Evolutionary conservation across 2,888 invertebrate species (phyloP).

Genomic region (Limnephilus auricula): DNA sequence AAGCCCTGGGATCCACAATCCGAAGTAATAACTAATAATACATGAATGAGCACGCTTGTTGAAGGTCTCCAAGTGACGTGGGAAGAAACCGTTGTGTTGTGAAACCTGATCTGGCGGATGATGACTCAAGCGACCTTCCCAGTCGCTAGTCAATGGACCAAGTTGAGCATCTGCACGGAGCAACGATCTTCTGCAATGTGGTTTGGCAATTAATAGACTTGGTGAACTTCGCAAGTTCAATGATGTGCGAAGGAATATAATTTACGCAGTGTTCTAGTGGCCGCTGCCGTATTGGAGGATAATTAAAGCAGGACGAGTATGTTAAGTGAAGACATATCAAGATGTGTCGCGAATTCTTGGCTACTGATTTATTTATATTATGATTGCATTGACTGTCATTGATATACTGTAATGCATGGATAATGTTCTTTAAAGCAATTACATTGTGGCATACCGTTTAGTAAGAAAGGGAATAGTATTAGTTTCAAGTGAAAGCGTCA

Average conservation of each 20-base stretch:
- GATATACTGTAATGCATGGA: background rate
- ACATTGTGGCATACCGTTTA: background rate
- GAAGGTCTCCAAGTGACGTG: slow-evolving; percentile 54
- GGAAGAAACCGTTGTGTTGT: slow-evolving; percentile 63
- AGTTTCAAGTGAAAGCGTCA: too few relatives aligned
- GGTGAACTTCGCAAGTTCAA: slow-evolving; percentile 42
- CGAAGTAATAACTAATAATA: background rate
- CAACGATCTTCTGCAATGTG: slow-evolving; percentile 39
- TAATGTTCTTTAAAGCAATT: background rate
- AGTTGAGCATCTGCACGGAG: slow-evolving; percentile 27
- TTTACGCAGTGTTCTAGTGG: background rate
- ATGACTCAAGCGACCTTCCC: slow-evolving; percentile 43
- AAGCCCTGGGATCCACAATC: slow-evolving; percentile 27
- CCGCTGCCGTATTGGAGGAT: background rate
- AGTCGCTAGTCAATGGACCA: slow-evolving; percentile 38
- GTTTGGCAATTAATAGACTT: slow-evolving; percentile 12
- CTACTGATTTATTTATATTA: background rate
- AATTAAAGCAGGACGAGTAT: background rate
- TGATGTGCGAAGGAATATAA: slow-evolving; percentile 25
- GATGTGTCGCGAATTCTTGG: background rate
- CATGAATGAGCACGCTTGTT: background rate
- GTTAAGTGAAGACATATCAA: background rate
- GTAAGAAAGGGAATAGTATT: too few relatives aligned
- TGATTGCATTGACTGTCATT: background rate
- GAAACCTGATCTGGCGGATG: slow-evolving; percentile 44